Evolutionary conservation across 2,888 invertebrate genomes (phyloP).

Genomic region (Drosophila picticornis): DNA sequence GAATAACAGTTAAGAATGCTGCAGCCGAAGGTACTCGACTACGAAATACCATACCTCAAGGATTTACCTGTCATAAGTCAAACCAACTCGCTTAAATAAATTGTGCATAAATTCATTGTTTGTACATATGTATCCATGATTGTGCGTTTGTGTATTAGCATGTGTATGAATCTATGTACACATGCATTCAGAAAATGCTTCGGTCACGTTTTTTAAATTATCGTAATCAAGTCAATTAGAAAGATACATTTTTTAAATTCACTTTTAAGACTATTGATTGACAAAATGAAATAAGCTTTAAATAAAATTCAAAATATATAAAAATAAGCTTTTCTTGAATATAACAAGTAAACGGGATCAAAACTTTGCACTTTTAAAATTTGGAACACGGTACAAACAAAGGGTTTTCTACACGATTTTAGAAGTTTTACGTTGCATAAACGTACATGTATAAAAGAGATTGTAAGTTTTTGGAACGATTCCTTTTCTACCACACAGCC

Average conservation of each 20-base stretch:
- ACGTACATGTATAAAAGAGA: neutral
- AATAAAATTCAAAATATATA: no score
- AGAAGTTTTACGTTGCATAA: neutral
- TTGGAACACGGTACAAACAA: neutral
- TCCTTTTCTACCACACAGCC: neutral
- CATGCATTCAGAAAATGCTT: neutral
- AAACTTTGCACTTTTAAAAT: neutral
- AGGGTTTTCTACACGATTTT: neutral
- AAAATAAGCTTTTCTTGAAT: no score
- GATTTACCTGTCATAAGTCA: neutral
- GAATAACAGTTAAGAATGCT: neutral
- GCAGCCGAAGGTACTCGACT: neutral
- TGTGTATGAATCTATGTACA: no score
- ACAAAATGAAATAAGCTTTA: neutral
- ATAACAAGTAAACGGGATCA: no score
- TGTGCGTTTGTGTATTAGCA: no score
- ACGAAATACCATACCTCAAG: neutral
- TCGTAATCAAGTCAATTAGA: neutral
- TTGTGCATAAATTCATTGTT: neutral
- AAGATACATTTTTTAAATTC: neutral
- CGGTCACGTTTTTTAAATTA: neutral
- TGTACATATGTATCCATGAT: neutral
- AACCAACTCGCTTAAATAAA: neutral
- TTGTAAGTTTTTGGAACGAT: neutral
- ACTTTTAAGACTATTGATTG: neutral